Conservation (phyloP, 2,888 invertebrate species). For the Troilus luridus region DNA sequence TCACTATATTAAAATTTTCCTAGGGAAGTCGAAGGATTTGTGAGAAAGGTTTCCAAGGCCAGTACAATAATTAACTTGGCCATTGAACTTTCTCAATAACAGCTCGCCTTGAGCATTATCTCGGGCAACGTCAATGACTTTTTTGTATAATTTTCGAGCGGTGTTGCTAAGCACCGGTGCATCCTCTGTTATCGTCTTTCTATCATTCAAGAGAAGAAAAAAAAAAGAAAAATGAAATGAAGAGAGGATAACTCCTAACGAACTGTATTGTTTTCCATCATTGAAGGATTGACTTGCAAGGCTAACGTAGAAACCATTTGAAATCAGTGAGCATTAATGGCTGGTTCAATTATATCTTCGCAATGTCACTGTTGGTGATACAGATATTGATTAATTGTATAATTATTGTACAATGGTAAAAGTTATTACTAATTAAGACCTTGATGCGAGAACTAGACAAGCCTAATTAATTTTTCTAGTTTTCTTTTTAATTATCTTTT, state of each 20-base stretch:
- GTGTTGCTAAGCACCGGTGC: background rate
- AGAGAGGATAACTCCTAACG: background rate
- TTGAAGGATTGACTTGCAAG: background rate
- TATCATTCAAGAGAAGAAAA: background rate
- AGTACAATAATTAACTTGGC: conserved; percentile 24
- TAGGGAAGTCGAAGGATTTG: background rate
- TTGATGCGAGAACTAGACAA: too few relatives aligned
- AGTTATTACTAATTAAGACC: too few relatives aligned
- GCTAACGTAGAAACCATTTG: too few relatives aligned
- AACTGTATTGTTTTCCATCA: background rate
- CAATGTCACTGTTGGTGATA: too few relatives aligned
- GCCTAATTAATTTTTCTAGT: too few relatives aligned
- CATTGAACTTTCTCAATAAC: conserved; percentile 41
- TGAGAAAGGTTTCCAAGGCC: conserved; percentile 24
- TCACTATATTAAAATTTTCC: background rate
- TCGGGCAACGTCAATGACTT: background rate
- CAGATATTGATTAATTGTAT: too few relatives aligned
- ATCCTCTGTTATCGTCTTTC: background rate
- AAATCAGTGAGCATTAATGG: too few relatives aligned
- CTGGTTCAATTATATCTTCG: too few relatives aligned
- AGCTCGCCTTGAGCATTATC: conserved; percentile 30
- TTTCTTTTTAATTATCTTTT: too few relatives aligned
- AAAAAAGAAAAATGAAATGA: background rate
- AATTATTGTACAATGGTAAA: too few relatives aligned
- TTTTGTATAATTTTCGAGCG: background rate